Evolutionary conservation across 2,888 invertebrate genomes (phyloP).

Genomic region (Drosophila incognita): DNA sequence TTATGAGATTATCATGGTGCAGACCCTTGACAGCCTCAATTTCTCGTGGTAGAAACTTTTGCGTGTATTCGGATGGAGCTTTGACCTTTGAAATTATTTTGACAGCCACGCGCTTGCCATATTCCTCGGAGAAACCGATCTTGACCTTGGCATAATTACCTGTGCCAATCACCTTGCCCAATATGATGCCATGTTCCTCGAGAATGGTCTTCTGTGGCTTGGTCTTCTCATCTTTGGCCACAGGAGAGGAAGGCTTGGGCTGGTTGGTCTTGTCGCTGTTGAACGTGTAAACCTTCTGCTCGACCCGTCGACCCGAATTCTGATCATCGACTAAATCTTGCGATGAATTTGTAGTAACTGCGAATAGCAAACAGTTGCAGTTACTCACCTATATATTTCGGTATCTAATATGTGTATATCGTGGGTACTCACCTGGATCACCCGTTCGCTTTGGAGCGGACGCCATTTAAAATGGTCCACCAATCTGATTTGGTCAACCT

Average conservation of each 20-base stretch:
- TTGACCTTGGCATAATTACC: constrained; percentile 94
- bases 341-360: constrained; percentile 55
- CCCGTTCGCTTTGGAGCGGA: constrained; percentile 67
- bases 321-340: constrained; percentile 67
- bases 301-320: constrained; percentile 63
- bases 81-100: constrained; percentile 94
- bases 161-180: constrained; percentile 91
- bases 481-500: constrained; percentile 15
- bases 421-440: constrained; percentile 42
- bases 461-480: constrained; percentile 66
- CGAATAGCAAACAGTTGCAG: fast-evolving
- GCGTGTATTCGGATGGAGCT: constrained; percentile 92
- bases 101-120: constrained; percentile 91
- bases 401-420: background rate
- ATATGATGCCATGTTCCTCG: constrained; percentile 90
- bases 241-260: background rate
- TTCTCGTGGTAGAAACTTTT: constrained; percentile 92
- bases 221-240: constrained; percentile 45
- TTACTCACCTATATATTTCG: background rate
- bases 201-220: constrained; percentile 87
- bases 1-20: constrained; percentile 91
- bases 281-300: constrained; percentile 72
- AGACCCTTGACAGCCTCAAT: constrained; percentile 93
- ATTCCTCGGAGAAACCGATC: constrained; percentile 90
- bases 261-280: constrained; percentile 29